Evolutionary conservation across 2,113 vertebrate species (phyloP).

Genomic region (Oreocharis arfaki): DNA sequence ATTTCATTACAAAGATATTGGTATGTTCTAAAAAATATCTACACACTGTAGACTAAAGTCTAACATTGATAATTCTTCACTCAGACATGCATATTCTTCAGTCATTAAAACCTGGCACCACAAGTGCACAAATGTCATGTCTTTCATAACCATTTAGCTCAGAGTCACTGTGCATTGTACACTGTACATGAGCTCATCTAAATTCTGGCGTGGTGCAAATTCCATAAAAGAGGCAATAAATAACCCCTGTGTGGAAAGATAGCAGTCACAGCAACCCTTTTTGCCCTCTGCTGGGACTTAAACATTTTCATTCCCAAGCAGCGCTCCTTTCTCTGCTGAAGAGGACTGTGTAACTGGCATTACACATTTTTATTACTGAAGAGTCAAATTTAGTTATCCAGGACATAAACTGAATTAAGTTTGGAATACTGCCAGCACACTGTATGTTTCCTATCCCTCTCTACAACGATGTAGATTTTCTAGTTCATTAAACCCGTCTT

Average conservation of each 20-base stretch:
- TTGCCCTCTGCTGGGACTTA: not conserved
- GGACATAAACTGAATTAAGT: not conserved
- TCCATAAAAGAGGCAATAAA: slow-evolving; percentile 16
- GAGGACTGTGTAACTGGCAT: not conserved
- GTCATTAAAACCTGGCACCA: slow-evolving; percentile 7
- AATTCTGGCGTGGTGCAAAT: not conserved
- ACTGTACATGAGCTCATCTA: slow-evolving; percentile 11
- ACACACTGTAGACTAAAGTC: not conserved
- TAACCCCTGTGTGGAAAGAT: not conserved
- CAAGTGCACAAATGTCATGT: not conserved
- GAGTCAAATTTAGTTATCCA: not conserved
- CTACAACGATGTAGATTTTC: not conserved
- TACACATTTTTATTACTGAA: slow-evolving; percentile 6
- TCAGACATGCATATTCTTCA: not conserved
- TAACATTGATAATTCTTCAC: not conserved
- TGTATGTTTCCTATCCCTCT: not conserved
- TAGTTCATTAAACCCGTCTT: not conserved
- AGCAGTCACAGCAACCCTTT: not conserved
- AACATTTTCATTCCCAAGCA: not conserved
- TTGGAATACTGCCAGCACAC: not conserved
- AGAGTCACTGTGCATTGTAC: not conserved
- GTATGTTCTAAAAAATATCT: not conserved
- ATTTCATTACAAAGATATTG: not conserved
- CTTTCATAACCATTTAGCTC: not conserved
- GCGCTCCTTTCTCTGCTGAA: not conserved